Evolutionary conservation across 2,797 vertebrate genomes (phyloP).

Genomic region (Platalea minor): DNA sequence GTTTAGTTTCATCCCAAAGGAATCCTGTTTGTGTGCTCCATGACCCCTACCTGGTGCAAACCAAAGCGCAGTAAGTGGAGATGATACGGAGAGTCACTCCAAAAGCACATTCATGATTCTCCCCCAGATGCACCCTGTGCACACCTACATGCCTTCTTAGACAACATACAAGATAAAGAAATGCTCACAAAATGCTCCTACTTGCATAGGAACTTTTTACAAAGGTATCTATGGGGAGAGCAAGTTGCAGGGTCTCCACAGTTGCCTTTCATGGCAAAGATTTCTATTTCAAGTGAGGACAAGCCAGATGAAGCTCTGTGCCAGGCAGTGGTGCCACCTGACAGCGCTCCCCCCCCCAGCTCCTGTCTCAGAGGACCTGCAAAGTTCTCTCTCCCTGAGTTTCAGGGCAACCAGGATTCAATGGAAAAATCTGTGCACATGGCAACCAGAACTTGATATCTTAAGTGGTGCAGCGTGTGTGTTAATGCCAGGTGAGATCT

Average conservation of each 20-base stretch:
- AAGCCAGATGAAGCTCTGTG: background rate
- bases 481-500: constrained; percentile 63
- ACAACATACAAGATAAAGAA: background rate
- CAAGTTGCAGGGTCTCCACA: background rate
- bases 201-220: background rate
- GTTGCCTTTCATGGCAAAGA: background rate
- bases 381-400: background rate
- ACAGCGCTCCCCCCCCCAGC: background rate
- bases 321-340: background rate
- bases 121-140: background rate
- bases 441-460: background rate
- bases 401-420: background rate
- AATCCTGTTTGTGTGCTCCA: background rate
- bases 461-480: constrained; percentile 28
- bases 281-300: background rate
- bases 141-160: background rate
- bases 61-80: background rate
- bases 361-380: background rate
- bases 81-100: background rate
- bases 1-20: background rate
- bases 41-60: background rate
- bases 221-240: background rate
- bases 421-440: constrained; percentile 17
- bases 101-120: background rate
- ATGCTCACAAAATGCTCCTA: background rate